These are phyloP conservation scores for Lagodon rhomboides DNA, from an alignment of 2,797 vertebrate species.

Conservation along the genomic window DNA sequence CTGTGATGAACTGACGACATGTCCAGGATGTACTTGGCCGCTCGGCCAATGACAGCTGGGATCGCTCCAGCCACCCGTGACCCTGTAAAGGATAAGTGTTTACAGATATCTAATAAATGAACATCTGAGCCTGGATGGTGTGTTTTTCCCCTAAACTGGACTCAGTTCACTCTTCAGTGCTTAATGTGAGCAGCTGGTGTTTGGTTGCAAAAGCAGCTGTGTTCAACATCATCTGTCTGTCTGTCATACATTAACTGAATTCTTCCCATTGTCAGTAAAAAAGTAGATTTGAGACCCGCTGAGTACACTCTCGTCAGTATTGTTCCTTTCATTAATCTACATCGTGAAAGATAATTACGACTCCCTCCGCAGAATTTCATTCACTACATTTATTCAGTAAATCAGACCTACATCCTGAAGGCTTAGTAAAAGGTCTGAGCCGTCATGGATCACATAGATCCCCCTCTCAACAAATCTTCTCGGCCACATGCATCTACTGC, in stretches of 20 bases:
- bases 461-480: background rate
- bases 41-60: too few species aligned
- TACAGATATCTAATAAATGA: background rate
- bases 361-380: background rate
- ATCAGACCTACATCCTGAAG: background rate
- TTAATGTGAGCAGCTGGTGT: constrained; percentile 44
- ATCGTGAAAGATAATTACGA: background rate
- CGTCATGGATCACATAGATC: background rate
- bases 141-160: constrained; percentile 9
- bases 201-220: constrained; percentile 48
- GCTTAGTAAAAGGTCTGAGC: background rate
- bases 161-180: constrained; percentile 35
- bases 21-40: too few species aligned
- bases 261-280: constrained; percentile 11
- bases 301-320: background rate
- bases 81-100: too few species aligned
- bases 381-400: background rate
- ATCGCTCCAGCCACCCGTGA: too few species aligned
- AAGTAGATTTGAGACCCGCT: background rate
- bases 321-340: background rate
- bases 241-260: constrained; percentile 25
- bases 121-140: constrained; percentile 2
- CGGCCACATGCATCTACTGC: background rate
- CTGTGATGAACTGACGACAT: too few species aligned
- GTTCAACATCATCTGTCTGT: constrained; percentile 43